phyloP scores from a whole-genome alignment of 1,140 invertebrate genomes.

The Musca vetustissima region DNA sequence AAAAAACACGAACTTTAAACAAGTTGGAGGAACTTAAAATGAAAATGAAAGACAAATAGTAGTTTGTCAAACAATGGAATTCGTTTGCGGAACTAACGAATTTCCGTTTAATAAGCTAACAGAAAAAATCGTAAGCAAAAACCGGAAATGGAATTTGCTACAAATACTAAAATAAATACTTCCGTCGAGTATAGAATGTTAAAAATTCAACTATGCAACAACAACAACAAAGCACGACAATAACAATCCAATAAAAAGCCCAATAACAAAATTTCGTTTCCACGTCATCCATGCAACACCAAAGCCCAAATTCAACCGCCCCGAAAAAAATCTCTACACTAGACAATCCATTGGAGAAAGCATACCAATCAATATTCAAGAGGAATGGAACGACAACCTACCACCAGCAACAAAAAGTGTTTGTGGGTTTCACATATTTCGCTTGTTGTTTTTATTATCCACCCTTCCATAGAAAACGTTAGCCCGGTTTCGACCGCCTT shows the following conservation, averaged over 20 bases:
- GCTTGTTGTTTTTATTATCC: not conserved
- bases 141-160: slow-evolving; percentile 2
- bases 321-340: too few species aligned
- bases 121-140: not conserved
- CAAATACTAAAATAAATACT: not conserved
- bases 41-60: not conserved
- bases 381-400: not conserved
- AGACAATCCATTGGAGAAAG: not conserved
- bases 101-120: slow-evolving; percentile 10
- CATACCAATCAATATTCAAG: slow-evolving; percentile 1
- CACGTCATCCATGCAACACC: not conserved
- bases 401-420: not conserved
- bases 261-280: not conserved
- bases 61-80: slow-evolving; percentile 18
- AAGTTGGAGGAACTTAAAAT: too few species aligned
- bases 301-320: too few species aligned
- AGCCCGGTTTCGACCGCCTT: not conserved
- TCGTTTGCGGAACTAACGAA: slow-evolving; percentile 20
- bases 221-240: not conserved
- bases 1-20: too few species aligned
- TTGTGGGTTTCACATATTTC: not conserved
- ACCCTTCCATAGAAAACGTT: not conserved
- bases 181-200: not conserved
- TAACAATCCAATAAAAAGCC: not conserved
- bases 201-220: not conserved